Conservation (phyloP, 1,140 invertebrate genomes). For the Drosophila ohnishii region DNA sequence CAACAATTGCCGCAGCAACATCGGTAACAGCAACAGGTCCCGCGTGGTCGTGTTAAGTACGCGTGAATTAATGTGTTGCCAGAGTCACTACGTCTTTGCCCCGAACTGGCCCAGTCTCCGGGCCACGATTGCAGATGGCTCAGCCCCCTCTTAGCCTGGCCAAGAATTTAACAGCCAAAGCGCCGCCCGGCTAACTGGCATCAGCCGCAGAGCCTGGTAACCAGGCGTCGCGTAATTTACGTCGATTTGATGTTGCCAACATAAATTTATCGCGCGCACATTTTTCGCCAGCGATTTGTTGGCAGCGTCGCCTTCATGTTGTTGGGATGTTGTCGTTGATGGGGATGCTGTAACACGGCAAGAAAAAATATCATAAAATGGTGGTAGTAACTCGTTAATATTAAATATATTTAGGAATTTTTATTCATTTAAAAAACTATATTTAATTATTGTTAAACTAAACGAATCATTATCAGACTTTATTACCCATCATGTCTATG, state of each 20-base stretch:
- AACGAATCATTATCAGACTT: too few relatives aligned
- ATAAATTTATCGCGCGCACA: conserved; percentile 79
- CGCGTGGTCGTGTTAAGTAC: conserved; percentile 70
- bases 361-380: neutral
- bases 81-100: conserved; percentile 73
- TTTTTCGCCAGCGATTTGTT: conserved; percentile 74
- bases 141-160: conserved; percentile 23
- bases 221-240: conserved; percentile 76
- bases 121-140: conserved; percentile 42
- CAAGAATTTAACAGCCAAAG: conserved; percentile 81
- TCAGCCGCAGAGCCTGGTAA: conserved; percentile 29
- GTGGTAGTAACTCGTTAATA: neutral
- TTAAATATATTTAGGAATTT: neutral
- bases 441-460: too few relatives aligned
- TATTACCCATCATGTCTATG: neutral
- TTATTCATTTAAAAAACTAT: too few relatives aligned
- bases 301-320: conserved; percentile 59
- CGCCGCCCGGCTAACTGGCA: conserved; percentile 62
- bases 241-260: conserved; percentile 80
- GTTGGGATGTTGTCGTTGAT: conserved; percentile 55
- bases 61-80: conserved; percentile 79
- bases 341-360: conserved; percentile 25
- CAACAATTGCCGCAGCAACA: conserved; percentile 9
- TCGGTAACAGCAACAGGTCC: conserved; percentile 11
- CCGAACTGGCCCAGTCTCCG: conserved; percentile 35